Evolutionary conservation across 1,140 invertebrate species (phyloP).

Genomic region (Lepidurus couesii): DNA sequence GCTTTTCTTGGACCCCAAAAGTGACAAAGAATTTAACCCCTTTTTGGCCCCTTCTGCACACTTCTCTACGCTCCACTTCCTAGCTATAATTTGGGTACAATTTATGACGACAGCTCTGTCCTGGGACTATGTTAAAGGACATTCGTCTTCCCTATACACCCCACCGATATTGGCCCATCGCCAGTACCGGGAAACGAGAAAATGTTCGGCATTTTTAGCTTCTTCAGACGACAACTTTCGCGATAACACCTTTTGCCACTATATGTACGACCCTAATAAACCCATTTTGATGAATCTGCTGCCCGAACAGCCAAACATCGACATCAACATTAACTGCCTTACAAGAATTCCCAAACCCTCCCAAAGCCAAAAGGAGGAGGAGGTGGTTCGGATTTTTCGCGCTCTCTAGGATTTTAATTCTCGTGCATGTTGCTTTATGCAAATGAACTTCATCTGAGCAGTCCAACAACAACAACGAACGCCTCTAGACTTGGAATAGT

Average conservation of each 20-base stretch:
- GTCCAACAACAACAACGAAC: constrained; percentile 14
- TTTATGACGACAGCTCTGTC: constrained; percentile 15
- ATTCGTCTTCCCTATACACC: neutral
- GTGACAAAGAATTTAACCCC: neutral
- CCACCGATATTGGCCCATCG: neutral
- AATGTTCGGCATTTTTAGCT: neutral
- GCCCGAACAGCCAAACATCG: neutral
- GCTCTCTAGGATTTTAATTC: neutral
- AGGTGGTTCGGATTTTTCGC: neutral
- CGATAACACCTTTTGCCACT: neutral
- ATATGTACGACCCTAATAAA: constrained; percentile 3
- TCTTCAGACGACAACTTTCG: neutral
- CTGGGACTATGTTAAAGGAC: neutral
- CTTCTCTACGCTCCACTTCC: constrained; percentile 1
- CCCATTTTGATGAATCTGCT: neutral
- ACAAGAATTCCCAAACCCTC: neutral
- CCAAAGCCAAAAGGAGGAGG: neutral
- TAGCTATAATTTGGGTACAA: neutral
- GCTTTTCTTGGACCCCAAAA: neutral
- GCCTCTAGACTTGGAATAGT: neutral
- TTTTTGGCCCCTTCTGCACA: neutral
- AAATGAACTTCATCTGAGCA: neutral
- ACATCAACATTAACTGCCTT: neutral
- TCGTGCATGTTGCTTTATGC: neutral
- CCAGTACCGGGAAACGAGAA: neutral